phyloP scores from a whole-genome alignment of 2,888 invertebrate species.

The Lithophane semibrunnea region DNA sequence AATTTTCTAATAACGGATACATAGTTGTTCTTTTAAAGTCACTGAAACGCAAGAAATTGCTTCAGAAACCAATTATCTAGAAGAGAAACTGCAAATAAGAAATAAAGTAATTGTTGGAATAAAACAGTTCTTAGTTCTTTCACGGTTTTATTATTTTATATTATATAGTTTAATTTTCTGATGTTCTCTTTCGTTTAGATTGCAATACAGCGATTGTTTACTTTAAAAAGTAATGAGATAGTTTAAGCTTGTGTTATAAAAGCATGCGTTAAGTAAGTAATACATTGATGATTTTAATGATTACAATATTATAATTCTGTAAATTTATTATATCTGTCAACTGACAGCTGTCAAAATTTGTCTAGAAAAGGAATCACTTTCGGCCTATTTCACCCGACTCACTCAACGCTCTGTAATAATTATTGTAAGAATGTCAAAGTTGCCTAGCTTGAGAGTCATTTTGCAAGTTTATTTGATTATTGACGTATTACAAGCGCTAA shows the following conservation, averaged over 20 bases:
- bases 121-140: constrained; percentile 21
- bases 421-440: too few relatives aligned
- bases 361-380: too few relatives aligned
- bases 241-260: not conserved
- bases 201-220: not conserved
- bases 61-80: constrained; percentile 55
- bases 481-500: too few relatives aligned
- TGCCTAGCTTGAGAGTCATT: too few relatives aligned
- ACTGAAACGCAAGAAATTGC: constrained; percentile 38
- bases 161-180: constrained; percentile 14
- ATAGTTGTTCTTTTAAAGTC: constrained; percentile 54
- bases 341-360: too few relatives aligned
- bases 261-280: too few relatives aligned
- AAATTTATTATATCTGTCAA: not conserved
- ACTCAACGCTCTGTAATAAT: too few relatives aligned
- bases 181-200: not conserved
- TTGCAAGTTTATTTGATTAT: too few relatives aligned
- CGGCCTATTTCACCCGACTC: too few relatives aligned
- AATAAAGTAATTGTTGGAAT: constrained; percentile 53
- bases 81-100: constrained; percentile 55
- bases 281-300: not conserved
- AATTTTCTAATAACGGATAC: constrained; percentile 34
- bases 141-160: constrained; percentile 13
- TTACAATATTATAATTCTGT: not conserved
- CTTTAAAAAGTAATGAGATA: not conserved